Conservation (phyloP, 1,140 invertebrate genomes). For the Micrasema minimum region DNA sequence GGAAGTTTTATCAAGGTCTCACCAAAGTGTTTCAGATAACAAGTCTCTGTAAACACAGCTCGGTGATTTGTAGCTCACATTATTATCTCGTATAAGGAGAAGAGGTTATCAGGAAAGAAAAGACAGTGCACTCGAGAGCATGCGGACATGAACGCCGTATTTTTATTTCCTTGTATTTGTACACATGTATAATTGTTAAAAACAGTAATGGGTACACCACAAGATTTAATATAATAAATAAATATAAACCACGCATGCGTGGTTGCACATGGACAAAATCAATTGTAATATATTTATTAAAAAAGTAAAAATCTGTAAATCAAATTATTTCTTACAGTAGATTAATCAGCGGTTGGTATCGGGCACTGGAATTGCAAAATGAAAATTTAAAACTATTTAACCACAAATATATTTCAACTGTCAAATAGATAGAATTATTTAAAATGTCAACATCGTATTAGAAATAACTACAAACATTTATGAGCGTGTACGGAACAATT, state of each 20-base stretch:
- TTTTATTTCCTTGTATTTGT: slow-evolving; percentile 1
- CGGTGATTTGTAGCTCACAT: no score
- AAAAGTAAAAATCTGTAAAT: no score
- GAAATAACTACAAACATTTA: slow-evolving; percentile 20
- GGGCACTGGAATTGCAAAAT: no score
- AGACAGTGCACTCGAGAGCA: slow-evolving; percentile 1
- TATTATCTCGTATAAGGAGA: background rate
- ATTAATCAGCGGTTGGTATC: no score
- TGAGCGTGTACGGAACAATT: slow-evolving; percentile 7
- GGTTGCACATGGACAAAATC: background rate
- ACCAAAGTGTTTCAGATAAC: slow-evolving; percentile 23
- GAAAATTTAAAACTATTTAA: slow-evolving; percentile 22
- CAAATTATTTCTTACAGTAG: no score
- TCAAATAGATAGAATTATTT: slow-evolving; percentile 30
- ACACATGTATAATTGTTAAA: background rate
- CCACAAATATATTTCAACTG: slow-evolving; percentile 18
- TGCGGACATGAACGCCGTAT: background rate
- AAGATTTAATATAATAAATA: slow-evolving; percentile 18
- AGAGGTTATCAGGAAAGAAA: slow-evolving; percentile 19
- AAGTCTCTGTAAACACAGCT: slow-evolving; percentile 11
- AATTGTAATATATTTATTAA: no score
- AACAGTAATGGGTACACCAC: slow-evolving; percentile 3
- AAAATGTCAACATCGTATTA: slow-evolving; percentile 30
- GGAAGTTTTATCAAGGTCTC: slow-evolving; percentile 29
- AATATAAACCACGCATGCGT: background rate